Conservation (phyloP, 2,797 vertebrate genomes). For the Uromys caudimaculatus region DNA sequence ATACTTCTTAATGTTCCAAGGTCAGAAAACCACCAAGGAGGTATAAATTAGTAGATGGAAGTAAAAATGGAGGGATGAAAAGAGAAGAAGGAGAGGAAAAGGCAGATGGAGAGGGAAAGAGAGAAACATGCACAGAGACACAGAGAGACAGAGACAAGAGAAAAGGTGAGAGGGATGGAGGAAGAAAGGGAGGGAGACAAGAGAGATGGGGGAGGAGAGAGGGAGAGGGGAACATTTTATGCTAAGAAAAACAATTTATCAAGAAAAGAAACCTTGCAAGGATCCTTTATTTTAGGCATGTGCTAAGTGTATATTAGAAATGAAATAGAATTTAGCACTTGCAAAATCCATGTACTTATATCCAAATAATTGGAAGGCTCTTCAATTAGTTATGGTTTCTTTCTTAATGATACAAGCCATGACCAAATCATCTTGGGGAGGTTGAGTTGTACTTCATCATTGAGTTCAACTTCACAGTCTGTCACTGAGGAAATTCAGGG, state of each 20-base stretch:
- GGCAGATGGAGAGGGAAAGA: not conserved
- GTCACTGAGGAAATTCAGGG: not conserved
- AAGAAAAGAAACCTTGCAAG: not conserved
- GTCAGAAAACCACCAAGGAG: not conserved
- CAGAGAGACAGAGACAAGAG: not conserved
- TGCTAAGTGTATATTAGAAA: not conserved
- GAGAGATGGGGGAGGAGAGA: not conserved
- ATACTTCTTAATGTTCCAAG: not conserved
- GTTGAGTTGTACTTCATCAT: not conserved
- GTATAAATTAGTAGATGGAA: not conserved
- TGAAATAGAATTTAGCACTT: not conserved
- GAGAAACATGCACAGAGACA: not conserved
- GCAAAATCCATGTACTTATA: not conserved
- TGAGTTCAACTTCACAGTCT: not conserved
- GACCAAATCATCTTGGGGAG: not conserved
- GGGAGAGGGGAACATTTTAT: not conserved
- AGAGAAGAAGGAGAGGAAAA: not conserved
- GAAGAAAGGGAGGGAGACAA: accelerated
- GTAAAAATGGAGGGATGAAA: not conserved
- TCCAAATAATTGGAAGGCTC: not conserved
- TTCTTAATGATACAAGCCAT: not conserved
- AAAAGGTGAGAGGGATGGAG: not conserved
- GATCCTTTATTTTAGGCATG: not conserved
- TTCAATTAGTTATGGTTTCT: not conserved
- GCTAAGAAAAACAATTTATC: not conserved